These are phyloP conservation scores for Hylaeus volcanicus DNA, from an alignment of 1,140 invertebrate species.

Conservation along the genomic window DNA sequence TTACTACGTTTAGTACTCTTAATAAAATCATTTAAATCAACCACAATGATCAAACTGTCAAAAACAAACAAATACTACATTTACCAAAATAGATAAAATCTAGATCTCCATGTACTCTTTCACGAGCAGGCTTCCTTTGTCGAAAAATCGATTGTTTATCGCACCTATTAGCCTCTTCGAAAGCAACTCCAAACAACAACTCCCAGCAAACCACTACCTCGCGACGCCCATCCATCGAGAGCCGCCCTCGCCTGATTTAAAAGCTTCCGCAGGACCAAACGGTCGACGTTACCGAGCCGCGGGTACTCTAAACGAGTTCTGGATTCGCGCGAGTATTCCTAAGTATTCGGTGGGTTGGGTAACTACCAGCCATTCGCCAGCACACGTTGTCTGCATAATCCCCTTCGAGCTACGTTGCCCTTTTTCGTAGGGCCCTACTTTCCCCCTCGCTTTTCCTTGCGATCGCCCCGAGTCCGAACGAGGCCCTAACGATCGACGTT, in stretches of 20 bases:
- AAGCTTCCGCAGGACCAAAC: conserved; percentile 34
- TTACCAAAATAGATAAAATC: too few relatives aligned
- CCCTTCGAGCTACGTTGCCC: conserved; percentile 49
- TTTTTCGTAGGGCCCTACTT: conserved; percentile 17
- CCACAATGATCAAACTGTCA: too few relatives aligned
- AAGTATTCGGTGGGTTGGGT: conserved; percentile 62
- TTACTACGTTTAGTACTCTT: too few relatives aligned
- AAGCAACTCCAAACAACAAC: conserved; percentile 18
- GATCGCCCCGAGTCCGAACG: conserved; percentile 30
- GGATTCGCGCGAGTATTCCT: conserved; percentile 46
- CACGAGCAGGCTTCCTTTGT: too few relatives aligned
- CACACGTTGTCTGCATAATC: conserved; percentile 67
- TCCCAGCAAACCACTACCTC: background rate
- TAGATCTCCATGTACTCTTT: too few relatives aligned
- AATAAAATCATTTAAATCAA: too few relatives aligned
- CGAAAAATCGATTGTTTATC: too few relatives aligned
- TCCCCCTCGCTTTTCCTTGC: background rate
- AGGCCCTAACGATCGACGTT: conserved; percentile 65
- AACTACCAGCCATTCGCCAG: conserved; percentile 60
- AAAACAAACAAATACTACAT: too few relatives aligned
- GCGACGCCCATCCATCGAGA: conserved; percentile 6
- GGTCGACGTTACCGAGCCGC: conserved; percentile 27
- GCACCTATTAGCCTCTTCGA: too few relatives aligned
- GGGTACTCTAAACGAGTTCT: conserved; percentile 53
- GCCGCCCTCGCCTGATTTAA: conserved; percentile 47